Conservation (phyloP, 2,888 invertebrate species). For the Ochropleura plecta region DNA sequence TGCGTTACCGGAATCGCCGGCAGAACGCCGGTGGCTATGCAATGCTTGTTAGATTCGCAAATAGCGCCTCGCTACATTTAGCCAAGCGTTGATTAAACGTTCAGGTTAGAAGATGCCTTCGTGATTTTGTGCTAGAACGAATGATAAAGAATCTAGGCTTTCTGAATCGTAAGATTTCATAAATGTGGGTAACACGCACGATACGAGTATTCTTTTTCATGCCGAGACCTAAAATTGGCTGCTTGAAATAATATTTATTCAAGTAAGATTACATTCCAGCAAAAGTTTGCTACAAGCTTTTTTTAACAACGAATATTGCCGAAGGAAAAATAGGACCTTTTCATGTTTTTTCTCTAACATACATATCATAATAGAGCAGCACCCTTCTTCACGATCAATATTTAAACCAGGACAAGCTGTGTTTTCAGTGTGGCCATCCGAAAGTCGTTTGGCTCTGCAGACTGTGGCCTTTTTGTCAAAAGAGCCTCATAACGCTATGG, state of each 20-base stretch:
- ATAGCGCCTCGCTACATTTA: slow-evolving; percentile 43
- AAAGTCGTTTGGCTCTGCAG: slow-evolving; percentile 58
- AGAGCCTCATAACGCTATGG: slow-evolving; percentile 36
- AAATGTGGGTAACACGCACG: neutral
- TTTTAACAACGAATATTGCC: neutral
- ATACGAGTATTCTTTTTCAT: neutral
- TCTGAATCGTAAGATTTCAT: neutral
- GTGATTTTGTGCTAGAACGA: slow-evolving; percentile 3
- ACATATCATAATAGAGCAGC: slow-evolving; percentile 20
- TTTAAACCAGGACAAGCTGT: slow-evolving; percentile 55
- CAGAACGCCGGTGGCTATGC: slow-evolving; percentile 49
- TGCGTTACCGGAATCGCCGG: slow-evolving; percentile 54
- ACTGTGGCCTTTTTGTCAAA: slow-evolving; percentile 47
- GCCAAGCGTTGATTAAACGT: slow-evolving; percentile 36
- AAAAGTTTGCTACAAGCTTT: neutral
- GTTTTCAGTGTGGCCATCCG: slow-evolving; percentile 52
- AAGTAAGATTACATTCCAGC: neutral
- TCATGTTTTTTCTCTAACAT: neutral
- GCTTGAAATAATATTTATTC: neutral
- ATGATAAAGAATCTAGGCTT: neutral
- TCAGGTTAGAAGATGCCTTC: slow-evolving; percentile 24
- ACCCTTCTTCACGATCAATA: slow-evolving; percentile 54
- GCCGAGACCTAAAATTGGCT: neutral
- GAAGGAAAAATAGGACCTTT: neutral
- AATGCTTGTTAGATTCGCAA: slow-evolving; percentile 52